A percentile compares a stretch with the other conserved stretches of the same genome.
Evolutionary conservation across 2,888 invertebrate species (phyloP).

Genomic region (Emmelina monodactyla): DNA sequence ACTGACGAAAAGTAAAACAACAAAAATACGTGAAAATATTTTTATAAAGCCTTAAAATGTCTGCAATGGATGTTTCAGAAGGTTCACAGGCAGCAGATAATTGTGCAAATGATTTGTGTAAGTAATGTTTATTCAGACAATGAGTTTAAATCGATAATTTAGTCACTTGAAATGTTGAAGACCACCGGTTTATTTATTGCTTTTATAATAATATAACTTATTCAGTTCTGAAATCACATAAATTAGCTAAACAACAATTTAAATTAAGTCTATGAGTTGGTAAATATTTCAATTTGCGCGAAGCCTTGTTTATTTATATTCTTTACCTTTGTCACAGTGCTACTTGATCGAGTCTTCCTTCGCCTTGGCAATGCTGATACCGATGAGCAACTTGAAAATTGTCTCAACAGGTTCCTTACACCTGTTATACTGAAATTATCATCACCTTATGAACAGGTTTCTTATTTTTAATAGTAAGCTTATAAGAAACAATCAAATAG

Average conservation of each 20-base stretch:
- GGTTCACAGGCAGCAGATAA: slow-evolving; percentile 27
- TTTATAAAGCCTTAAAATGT: slow-evolving; percentile 30
- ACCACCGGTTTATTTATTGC: no score
- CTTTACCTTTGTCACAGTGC: slow-evolving; percentile 57
- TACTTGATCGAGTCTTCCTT: slow-evolving; percentile 88
- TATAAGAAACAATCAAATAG: no score
- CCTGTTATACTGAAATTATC: slow-evolving; percentile 91
- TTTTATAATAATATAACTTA: no score
- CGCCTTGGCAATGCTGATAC: slow-evolving; percentile 88
- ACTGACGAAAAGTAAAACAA: no score
- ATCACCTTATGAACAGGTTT: slow-evolving; percentile 84
- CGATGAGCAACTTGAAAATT: slow-evolving; percentile 86
- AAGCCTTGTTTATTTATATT: slow-evolving; percentile 21
- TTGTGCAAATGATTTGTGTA: slow-evolving; percentile 51
- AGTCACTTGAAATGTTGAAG: no score
- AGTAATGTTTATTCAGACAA: no score
- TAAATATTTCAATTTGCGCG: no score
- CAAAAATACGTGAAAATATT: no score
- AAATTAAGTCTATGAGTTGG: no score
- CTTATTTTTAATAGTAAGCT: slow-evolving; percentile 13
- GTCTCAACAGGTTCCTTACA: slow-evolving; percentile 80
- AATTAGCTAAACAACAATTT: no score
- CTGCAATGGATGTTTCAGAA: slow-evolving; percentile 56
- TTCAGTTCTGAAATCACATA: no score
- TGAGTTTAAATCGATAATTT: no score